These are phyloP conservation scores for Lucilia cuprina DNA, from an alignment of 1,140 invertebrate species.

Conservation along the genomic window DNA sequence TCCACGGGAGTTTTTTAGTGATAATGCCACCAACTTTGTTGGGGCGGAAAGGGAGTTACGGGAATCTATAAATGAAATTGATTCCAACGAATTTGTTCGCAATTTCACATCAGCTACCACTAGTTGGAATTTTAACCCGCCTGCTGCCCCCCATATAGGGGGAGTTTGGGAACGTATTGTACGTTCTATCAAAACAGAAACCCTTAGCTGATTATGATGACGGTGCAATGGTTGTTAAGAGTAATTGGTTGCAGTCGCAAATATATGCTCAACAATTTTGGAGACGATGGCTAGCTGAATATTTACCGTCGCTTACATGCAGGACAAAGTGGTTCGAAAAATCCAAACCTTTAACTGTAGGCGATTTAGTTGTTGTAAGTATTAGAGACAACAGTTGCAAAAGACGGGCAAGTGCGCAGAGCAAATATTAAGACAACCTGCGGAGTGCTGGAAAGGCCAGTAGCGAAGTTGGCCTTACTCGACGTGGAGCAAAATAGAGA, in stretches of 20 bases:
- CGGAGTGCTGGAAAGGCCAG: not conserved
- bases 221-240: not conserved
- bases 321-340: conserved; percentile 21
- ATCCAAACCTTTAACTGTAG: not conserved
- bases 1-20: conserved; percentile 9
- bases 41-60: not conserved
- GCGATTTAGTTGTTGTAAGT: conserved; percentile 16
- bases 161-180: conserved; percentile 49
- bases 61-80: not conserved
- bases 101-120: not conserved
- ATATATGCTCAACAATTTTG: conserved; percentile 2
- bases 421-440: not conserved
- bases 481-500: not conserved
- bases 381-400: not conserved
- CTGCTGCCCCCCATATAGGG: conserved; percentile 46
- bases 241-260: not conserved
- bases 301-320: conserved; percentile 20
- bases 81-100: not conserved
- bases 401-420: conserved; percentile 31
- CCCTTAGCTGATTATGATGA: not conserved
- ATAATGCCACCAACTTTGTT: conserved; percentile 29
- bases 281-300: conserved; percentile 6
- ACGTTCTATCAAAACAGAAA: conserved; percentile 41
- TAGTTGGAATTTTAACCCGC: conserved; percentile 47
- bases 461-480: not conserved